Percentiles rank a stretch among this genome's conserved stretches.
Evolutionary conservation across 2,113 vertebrate species (phyloP).

Genomic region (Ailuropoda melanoleuca): DNA sequence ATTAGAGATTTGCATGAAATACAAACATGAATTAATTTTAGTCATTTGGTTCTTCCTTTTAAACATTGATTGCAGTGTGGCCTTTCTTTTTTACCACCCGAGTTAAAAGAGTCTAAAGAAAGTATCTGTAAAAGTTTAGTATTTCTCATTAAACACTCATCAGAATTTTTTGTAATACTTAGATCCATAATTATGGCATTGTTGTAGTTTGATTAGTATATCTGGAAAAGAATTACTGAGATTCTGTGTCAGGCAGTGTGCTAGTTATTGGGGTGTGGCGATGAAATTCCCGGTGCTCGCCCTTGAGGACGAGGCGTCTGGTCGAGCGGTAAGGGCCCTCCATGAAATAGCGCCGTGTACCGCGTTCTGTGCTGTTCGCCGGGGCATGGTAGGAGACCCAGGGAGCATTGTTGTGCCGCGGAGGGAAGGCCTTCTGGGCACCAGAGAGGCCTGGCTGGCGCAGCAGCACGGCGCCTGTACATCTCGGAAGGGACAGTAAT

Average conservation of each 20-base stretch:
- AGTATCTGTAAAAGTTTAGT: neutral
- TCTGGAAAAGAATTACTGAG: neutral
- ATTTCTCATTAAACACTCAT: neutral
- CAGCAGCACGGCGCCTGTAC: neutral
- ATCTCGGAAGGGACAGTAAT: too few species aligned
- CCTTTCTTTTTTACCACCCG: neutral
- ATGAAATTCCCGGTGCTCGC: neutral
- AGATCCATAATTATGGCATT: neutral
- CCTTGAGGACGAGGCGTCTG: neutral
- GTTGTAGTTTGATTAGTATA: neutral
- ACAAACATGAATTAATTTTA: constrained; percentile 40
- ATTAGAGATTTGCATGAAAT: constrained; percentile 60
- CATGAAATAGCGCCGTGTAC: neutral
- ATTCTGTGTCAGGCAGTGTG: neutral
- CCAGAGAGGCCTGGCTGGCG: neutral
- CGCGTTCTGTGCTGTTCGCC: neutral
- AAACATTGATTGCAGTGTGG: too few species aligned
- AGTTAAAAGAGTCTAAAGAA: neutral
- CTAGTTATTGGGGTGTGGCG: neutral
- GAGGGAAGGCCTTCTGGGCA: neutral
- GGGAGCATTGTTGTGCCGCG: fast-evolving
- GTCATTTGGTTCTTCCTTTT: neutral
- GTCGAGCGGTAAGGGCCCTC: too few species aligned
- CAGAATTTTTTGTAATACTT: neutral
- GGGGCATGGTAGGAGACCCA: neutral